A percentile compares a stretch with the other conserved stretches of the same genome.
phyloP scores from a whole-genome alignment of 2,888 invertebrate species.

The Ormyrus nitidulus region DNA sequence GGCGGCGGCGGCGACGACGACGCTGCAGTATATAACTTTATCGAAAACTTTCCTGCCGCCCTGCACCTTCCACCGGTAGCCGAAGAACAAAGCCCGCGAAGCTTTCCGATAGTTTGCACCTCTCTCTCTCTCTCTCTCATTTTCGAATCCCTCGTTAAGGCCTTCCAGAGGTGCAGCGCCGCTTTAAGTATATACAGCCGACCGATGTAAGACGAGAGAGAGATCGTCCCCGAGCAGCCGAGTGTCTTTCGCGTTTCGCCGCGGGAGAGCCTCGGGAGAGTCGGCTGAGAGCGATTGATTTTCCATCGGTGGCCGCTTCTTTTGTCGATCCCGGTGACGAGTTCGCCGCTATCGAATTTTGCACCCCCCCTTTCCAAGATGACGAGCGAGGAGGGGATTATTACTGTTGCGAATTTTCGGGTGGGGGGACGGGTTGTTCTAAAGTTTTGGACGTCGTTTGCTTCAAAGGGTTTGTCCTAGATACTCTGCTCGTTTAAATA shows the following conservation, averaged over 20 bases:
- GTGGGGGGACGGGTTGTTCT: no score
- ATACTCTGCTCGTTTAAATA: no score
- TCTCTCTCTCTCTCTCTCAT: constrained; percentile 23
- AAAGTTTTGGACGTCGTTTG: no score
- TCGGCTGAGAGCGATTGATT: constrained; percentile 24
- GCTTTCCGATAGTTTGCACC: constrained; percentile 48
- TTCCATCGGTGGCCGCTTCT: background rate
- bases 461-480: no score
- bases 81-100: constrained; percentile 42
- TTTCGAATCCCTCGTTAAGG: constrained; percentile 1
- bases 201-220: constrained; percentile 17
- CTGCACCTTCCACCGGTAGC: constrained; percentile 6
- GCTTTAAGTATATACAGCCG: constrained; percentile 23
- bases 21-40: constrained; percentile 42
- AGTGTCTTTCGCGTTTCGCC: background rate
- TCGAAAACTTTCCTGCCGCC: constrained; percentile 36
- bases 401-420: no score
- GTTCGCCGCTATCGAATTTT: no score
- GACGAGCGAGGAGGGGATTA: no score
- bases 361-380: no score
- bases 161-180: background rate
- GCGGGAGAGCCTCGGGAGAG: background rate
- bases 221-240: background rate
- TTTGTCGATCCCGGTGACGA: no score
- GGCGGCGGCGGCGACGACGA: constrained; percentile 29